phyloP scores from a whole-genome alignment of 1,140 invertebrate genomes.

The Atta cephalotes region DNA sequence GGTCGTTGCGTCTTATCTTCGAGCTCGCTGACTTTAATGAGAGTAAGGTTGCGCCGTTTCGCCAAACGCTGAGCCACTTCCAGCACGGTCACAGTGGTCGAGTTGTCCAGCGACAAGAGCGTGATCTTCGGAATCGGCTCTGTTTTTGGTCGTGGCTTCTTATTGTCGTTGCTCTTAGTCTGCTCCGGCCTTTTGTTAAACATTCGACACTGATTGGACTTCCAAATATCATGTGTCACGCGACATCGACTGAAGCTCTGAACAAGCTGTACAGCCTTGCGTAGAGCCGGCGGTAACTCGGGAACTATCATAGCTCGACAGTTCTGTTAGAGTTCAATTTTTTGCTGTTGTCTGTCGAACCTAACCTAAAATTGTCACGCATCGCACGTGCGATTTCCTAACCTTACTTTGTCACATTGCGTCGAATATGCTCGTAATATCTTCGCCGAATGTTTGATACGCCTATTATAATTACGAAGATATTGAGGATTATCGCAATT shows the following conservation, averaged over 20 bases:
- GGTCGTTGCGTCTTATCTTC: constrained; percentile 10
- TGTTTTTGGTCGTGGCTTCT: constrained; percentile 32
- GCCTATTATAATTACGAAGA: neutral
- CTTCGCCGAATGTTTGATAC: neutral
- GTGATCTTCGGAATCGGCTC: constrained; percentile 31
- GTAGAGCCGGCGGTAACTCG: neutral
- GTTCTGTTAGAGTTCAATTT: neutral
- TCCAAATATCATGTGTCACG: neutral
- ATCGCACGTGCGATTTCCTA: neutral
- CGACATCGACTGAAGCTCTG: neutral
- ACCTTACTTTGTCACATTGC: neutral
- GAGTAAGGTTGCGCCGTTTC: neutral
- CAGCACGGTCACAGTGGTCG: neutral
- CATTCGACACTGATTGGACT: neutral
- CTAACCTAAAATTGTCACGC: constrained; percentile 6
- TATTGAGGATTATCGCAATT: neutral
- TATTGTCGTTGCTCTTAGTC: neutral
- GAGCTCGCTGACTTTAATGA: constrained; percentile 3
- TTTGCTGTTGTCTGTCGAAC: neutral
- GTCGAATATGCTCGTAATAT: no score
- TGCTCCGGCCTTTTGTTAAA: neutral
- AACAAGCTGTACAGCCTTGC: neutral
- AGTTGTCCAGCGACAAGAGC: constrained; percentile 38
- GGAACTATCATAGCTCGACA: neutral
- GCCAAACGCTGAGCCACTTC: constrained; percentile 58